Evolutionary conservation across 2,113 vertebrate genomes (phyloP).

Genomic region (Coptodon rendalli): DNA sequence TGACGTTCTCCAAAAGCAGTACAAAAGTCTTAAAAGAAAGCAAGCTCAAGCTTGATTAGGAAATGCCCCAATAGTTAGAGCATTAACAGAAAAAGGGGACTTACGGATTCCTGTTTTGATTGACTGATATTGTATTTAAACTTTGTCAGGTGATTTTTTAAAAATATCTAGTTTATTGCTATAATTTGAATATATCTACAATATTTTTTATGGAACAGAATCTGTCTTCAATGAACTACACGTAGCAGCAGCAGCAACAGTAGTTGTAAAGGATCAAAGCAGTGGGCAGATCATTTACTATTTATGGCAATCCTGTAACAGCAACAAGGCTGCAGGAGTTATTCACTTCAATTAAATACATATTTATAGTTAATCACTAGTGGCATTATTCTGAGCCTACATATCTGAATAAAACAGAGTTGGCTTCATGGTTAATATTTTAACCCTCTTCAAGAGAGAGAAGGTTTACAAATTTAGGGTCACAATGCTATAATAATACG

Average conservation of each 20-base stretch:
- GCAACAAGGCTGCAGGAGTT: neutral
- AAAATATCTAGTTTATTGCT: neutral
- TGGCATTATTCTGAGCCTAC: neutral
- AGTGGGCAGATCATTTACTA: neutral
- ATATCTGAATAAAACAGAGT: neutral
- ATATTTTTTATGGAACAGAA: neutral
- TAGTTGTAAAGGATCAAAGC: neutral
- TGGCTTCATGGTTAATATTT: neutral
- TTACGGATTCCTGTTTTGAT: neutral
- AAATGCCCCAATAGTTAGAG: neutral
- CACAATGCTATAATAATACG: neutral
- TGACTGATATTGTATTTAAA: neutral
- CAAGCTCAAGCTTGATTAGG: neutral
- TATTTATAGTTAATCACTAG: neutral
- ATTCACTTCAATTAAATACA: neutral
- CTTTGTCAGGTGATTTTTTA: neutral
- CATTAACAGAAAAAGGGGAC: neutral
- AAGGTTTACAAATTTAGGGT: neutral
- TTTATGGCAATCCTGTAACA: neutral
- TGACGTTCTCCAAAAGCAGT: neutral
- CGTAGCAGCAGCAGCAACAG: neutral
- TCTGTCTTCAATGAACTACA: neutral
- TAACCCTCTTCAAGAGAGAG: neutral
- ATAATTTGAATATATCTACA: neutral
- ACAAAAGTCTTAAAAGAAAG: neutral